Base-by-base conservation (phyloP, 1,140 invertebrate genomes). In the Gonatopus flavifemur region DNA sequence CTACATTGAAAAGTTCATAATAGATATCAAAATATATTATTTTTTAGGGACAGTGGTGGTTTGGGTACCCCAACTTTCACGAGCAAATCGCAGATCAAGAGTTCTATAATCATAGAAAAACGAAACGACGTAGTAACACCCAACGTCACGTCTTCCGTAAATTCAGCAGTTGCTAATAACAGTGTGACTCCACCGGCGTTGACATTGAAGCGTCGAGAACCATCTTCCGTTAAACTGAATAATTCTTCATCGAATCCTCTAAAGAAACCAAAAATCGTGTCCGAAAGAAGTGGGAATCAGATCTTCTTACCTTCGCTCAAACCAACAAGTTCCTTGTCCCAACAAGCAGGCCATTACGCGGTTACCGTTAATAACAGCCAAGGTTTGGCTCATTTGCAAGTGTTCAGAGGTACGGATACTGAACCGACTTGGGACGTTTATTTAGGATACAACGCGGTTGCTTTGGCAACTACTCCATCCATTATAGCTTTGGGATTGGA, bases 21-120 rank as follows among this genome's bases (percentile, higher is more conserved):
- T 24, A n/a, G 40, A 33, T 37, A 3, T 40, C 13, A 10, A 18
- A 8, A 38, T 13, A 31, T 39, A 37, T 24, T 28, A 5, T 22
- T 38, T 43, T 37, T 33, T 39, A 86, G 88, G 58, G 84, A 89
- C 49, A 62, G 61, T 51, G 49, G 53, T 13, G 40, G 40, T 52
- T 57, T 58, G 38, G 54, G 72, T 62, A 67, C 61, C 15, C 66
- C 67, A 61, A 84, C 84, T 9, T 93, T 93, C 72, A 89, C 87
- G 36, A 89, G 86, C 25, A 89, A 87, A 1, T 86, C 86, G 1
- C 89, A 90, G 64, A 82, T 81, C 19, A 90, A 90, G 70, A 93
- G 88, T 63, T 85, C 86, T 32, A 94, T 94, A 55, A 80, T 89
- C 4, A 87, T 94, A 22, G 91, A 94, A 71, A 86, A 87, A 59